Evolutionary conservation across 2,797 vertebrate genomes (phyloP), one percentile per base, ranked within the genome.

Genomic region (Notolabrus celidotus): DNA sequence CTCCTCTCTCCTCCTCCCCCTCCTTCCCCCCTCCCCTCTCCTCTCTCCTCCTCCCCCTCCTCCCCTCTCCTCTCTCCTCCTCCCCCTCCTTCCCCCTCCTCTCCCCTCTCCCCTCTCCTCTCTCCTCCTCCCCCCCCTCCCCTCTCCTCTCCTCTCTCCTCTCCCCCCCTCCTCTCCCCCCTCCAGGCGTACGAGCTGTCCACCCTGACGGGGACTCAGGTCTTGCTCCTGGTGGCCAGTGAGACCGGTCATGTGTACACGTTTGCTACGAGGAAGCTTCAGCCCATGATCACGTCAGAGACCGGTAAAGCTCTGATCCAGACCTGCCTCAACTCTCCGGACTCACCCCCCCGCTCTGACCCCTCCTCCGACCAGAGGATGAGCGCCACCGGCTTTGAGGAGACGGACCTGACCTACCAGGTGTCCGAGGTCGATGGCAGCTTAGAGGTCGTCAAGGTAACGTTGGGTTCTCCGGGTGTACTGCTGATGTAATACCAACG

Each of bases 241-340:
- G 97, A 98, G 88, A 98, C 97, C 0, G 97, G 97, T 75, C 97
- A 99, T 0, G 97, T 99, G 34, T 99, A 99, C 91, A 99, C 97
- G 0, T 99, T 99, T 15, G 97, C 97, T 78, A 99, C 97, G 0
- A 95, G 97, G 71, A 98, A 99, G 82, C 95, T 99, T 80, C 97
- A 99, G 93, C 97, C 97, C 22, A 98, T 99, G 97, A 98, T 99
- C 89, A 99, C 97, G 78, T 98, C 97, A 0, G 97, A 99, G 91
- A 97, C 97, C 0, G 97, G 97, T 16, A 98, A 99, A 74, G 97
- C 97, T 0, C 92, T 99, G 88, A 99, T 98, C 92, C 97, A 98
- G 82, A 99, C 97, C 31, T 99, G 97, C 91, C 95, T 98, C 71
- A 98, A 99, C 91, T 99, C 97, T 1, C 97, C 97, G 0, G 97